Evolutionary conservation across 2,113 vertebrate species (phyloP), one percentile per base, ranked within the genome.

Genomic region (Gallinago jamesoni): DNA sequence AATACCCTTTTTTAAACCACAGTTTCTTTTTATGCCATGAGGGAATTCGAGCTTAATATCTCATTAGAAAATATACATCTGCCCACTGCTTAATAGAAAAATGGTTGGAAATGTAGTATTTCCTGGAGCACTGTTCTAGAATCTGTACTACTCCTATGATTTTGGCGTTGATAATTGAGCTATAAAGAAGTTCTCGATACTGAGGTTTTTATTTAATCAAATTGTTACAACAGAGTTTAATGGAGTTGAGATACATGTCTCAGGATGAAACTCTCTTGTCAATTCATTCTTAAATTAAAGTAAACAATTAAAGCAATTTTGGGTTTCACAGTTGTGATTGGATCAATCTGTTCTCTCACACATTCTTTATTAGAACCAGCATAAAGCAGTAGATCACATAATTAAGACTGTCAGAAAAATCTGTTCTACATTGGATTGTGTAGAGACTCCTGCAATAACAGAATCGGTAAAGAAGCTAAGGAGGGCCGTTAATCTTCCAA

Each of bases 401-500:
- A 98, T 99, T 94, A 99, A 99, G 98, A 98, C 98, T 39, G 98
- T 99, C 95, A 99, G 99, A 97, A 99, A 98, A 97, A 98, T 99
- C 60, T 99, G 99, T 96, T 98, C 97, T 82, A 97, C 98, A n/a
- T 94, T 99, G 97, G 99, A 99, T 79, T 98, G 99, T 69, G 99
- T 99, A 89, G 99, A 99, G 97, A 99, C 99, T 24, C 98, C 98
- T 15, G 97, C 98, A 80, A 95, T 99, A 72, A 99, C 98, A 2
- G 98, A 99, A 81, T 98, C 98, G 0, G 92, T 99, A 64, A 99
- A 99, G 97, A 99, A 98, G 93, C 98, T 99, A 43, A 98, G 98
- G 82, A 99, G 99, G 95, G 98, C 98, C 14, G 98, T 98, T 89
- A 99, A 99, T 90, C 98, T 99, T 52, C 98, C 99, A 52, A 97